Evolutionary conservation across 2,888 invertebrate species (phyloP).

Genomic region (Aphidoletes aphidimyza): DNA sequence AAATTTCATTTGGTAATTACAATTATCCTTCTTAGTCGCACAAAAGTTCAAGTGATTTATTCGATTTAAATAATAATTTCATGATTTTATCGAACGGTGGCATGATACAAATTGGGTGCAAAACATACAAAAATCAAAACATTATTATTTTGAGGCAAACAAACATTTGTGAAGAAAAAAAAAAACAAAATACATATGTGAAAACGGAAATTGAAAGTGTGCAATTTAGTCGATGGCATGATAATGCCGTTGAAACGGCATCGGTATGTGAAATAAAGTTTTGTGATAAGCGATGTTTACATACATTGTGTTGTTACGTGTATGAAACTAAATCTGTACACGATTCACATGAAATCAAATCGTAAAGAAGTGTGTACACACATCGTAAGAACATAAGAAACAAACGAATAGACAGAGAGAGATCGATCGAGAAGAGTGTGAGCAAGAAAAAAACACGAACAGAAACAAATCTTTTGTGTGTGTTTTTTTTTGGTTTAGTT

Average conservation of each 20-base stretch:
- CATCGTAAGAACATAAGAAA: background rate
- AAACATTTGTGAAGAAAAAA: too few relatives aligned
- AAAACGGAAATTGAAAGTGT: background rate
- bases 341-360: background rate
- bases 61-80: too few relatives aligned
- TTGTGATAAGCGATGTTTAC: slow-evolving; percentile 3
- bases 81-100: too few relatives aligned
- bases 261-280: background rate
- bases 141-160: too few relatives aligned
- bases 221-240: background rate
- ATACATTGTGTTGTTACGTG: background rate
- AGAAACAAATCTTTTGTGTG: background rate
- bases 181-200: background rate
- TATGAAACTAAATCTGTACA: background rate
- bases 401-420: background rate
- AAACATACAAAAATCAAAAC: too few relatives aligned
- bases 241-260: background rate
- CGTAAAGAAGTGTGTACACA: background rate
- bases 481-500: too few relatives aligned
- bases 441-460: background rate
- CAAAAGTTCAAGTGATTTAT: too few relatives aligned
- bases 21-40: too few relatives aligned
- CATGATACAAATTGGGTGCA: too few relatives aligned
- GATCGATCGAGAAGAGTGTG: background rate
- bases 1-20: too few relatives aligned